Conservation (phyloP, 2,888 invertebrate species). For the Cryptophagus acutangulus region DNA sequence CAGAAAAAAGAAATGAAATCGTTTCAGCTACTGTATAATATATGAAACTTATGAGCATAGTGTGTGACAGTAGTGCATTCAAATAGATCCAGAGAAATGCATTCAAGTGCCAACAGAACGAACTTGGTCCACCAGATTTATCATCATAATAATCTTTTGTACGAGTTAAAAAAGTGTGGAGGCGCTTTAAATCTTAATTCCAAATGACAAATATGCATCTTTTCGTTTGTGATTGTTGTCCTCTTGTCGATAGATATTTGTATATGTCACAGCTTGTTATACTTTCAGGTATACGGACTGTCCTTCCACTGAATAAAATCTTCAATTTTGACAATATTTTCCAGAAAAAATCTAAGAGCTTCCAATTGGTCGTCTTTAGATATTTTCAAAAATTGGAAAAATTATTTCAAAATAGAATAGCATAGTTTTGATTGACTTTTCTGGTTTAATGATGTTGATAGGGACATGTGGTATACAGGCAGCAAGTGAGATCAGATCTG, state of each 20-base stretch:
- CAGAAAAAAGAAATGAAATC: constrained; percentile 20
- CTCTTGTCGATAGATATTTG: background rate
- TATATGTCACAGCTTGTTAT: background rate
- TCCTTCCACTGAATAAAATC: no score
- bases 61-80: background rate
- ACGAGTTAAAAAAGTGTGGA: constrained; percentile 5
- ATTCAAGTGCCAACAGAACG: background rate
- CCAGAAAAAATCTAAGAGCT: no score
- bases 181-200: constrained; percentile 5
- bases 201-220: background rate
- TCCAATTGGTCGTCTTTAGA: no score
- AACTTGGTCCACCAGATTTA: background rate
- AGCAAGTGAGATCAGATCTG: background rate
- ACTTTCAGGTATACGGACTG: no score
- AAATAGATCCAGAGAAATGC: background rate
- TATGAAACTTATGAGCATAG: constrained; percentile 13
- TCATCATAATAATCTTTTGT: no score
- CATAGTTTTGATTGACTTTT: no score
- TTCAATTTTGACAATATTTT: no score
- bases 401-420: no score
- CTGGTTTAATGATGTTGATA: no score
- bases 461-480: no score
- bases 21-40: constrained; percentile 25
- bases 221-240: no score
- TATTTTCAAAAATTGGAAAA: no score